phyloP scores from a whole-genome alignment of 2,113 vertebrate genomes.

The Epinephelus cyanopodus region DNA sequence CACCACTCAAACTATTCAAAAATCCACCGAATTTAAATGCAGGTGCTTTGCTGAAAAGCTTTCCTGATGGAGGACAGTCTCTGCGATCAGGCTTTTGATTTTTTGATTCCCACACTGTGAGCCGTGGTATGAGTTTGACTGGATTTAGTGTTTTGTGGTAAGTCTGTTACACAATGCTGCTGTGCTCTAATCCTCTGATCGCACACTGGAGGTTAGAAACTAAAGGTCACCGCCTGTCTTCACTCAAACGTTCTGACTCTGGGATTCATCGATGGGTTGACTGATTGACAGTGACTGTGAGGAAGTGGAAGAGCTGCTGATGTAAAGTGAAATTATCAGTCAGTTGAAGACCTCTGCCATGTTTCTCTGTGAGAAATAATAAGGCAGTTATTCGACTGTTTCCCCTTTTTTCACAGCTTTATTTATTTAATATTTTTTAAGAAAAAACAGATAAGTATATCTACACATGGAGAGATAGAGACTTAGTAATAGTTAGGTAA shows the following conservation, averaged over 20 bases:
- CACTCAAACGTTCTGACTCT: not conserved
- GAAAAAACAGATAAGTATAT: no score
- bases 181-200: slow-evolving; percentile 8
- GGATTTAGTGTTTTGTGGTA: slow-evolving; percentile 4
- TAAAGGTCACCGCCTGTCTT: not conserved
- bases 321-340: not conserved
- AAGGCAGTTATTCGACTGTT: not conserved
- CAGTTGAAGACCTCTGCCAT: not conserved
- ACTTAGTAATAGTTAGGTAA: no score
- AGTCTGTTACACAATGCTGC: slow-evolving; percentile 50
- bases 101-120: not conserved
- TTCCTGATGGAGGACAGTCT: not conserved
- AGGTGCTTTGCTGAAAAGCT: not conserved
- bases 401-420: no score
- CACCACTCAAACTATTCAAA: no score
- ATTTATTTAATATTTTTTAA: no score
- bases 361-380: not conserved
- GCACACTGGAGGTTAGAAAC: not conserved
- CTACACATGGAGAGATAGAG: no score
- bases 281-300: not conserved
- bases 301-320: not conserved
- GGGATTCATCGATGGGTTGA: not conserved
- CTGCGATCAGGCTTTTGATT: not conserved
- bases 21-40: no score
- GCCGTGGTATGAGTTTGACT: no score